Base-by-base conservation (phyloP, 2,113 vertebrate genomes). In the Accipiter virgatus region DNA sequence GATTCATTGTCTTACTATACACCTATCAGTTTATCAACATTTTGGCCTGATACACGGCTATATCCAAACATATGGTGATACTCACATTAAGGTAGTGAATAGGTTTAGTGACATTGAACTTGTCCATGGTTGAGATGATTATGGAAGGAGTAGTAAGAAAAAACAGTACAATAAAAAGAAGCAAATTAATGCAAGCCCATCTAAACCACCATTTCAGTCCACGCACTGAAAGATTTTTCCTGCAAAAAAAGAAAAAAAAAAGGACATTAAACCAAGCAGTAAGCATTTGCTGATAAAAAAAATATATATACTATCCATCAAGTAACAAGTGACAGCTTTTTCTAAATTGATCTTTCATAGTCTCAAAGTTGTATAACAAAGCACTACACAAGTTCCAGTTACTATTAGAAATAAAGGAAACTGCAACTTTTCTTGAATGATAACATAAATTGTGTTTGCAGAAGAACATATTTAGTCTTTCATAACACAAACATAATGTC, bases 131-230 rank as follows among this genome's bases (percentile, higher is more conserved):
- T 91, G 93, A 98, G 89, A 99, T 98, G 84, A 99, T 98, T 97
- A 99, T 99, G 63, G 99, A 98, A 72, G 99, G 99, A 13, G 99
- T 99, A 10, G 99, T 99, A 96, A 99, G 98, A 97, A 99, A 99
- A 96, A 99, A 99, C 34, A 99, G 98, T 72, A 98, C 98, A 96
- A 99, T 19, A 88, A 99, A 99, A 77, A 99, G 98, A 0, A 97
- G 75, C 36, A 99, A 83, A 97, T 99, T 99, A 93, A 99, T 97
- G 65, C 97, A 84, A 61, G 98, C 32, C 81, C 98, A 99, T 65
- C 99, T 98, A 12, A 98, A n/a, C 98, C 98, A 99, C 99, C 99
- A 99, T 40, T n/a, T 89, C n/a, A 98, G 71, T 15, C 99, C 99
- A 56, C 38, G 97, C 91, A 99, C 87, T 0, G 99, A 99, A 34